Evolutionary conservation across 2,113 vertebrate species (phyloP).

Genomic region (Sciurus niger): DNA sequence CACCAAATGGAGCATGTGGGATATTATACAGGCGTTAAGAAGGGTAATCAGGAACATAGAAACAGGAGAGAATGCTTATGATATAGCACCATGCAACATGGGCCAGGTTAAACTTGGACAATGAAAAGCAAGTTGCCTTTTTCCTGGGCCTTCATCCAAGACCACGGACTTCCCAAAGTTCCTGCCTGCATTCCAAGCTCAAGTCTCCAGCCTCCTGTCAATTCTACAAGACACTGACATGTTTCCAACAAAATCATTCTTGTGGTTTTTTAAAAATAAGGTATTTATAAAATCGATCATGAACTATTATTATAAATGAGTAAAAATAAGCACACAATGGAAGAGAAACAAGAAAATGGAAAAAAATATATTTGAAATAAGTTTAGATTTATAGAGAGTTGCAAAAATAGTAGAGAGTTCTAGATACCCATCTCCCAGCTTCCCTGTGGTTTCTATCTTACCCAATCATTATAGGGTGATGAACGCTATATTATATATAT

Average conservation of each 20-base stretch:
- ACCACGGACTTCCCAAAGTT: background rate
- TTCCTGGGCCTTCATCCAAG: background rate
- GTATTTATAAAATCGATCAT: constrained; percentile 3
- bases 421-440: too few relatives aligned
- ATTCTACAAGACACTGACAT: background rate
- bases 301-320: background rate
- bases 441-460: too few relatives aligned
- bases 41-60: background rate
- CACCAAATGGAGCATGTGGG: background rate
- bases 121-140: background rate
- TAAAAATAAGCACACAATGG: background rate
- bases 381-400: too few relatives aligned
- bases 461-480: too few relatives aligned
- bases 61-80: background rate
- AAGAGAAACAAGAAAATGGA: constrained; percentile 28
- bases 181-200: background rate
- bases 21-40: background rate
- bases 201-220: background rate
- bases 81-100: background rate
- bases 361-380: background rate
- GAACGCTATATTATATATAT: too few relatives aligned
- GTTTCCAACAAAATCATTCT: background rate
- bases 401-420: too few relatives aligned
- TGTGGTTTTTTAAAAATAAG: background rate
- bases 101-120: background rate